Conservation (phyloP, 2,797 vertebrate genomes). For the Acrocephalus scirpaceus region DNA sequence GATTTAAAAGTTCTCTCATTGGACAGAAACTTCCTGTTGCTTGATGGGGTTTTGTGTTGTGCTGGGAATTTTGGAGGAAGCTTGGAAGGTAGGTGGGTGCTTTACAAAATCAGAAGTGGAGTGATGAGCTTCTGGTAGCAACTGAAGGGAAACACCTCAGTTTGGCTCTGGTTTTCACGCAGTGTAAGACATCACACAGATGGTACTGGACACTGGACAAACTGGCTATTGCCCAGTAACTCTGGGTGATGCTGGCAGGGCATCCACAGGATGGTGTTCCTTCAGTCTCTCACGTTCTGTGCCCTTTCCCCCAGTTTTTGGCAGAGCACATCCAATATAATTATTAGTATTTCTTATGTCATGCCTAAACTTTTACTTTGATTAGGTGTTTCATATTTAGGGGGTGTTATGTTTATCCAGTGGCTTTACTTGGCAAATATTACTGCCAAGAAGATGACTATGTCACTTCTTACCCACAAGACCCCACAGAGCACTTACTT, state of each 20-base stretch:
- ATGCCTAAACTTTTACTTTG: constrained; percentile 57
- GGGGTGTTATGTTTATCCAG: constrained; percentile 48
- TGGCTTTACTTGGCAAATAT: constrained; percentile 37
- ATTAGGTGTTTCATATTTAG: constrained; percentile 40
- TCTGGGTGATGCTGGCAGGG: constrained; percentile 67
- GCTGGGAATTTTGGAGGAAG: constrained; percentile 20
- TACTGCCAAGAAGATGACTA: constrained; percentile 50
- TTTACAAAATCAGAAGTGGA: constrained; percentile 49
- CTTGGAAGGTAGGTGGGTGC: constrained; percentile 2
- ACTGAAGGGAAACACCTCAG: constrained; percentile 44
- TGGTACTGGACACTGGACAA: constrained; percentile 71
- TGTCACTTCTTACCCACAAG: constrained; percentile 50
- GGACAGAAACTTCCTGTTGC: background rate
- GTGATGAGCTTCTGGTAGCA: constrained; percentile 43
- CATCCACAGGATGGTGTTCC: constrained; percentile 56
- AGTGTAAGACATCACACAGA: constrained; percentile 64
- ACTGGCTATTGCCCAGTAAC: constrained; percentile 58
- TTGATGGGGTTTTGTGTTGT: background rate
- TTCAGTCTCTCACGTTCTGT: background rate
- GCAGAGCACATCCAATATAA: constrained; percentile 40
- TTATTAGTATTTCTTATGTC: constrained; percentile 62
- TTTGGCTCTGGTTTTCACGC: constrained; percentile 64
- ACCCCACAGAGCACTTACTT: constrained; percentile 31
- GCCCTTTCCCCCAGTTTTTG: constrained; percentile 33
- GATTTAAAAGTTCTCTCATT: background rate